Conservation (phyloP, 2,888 invertebrate species). For the Incurvaria masculella region DNA sequence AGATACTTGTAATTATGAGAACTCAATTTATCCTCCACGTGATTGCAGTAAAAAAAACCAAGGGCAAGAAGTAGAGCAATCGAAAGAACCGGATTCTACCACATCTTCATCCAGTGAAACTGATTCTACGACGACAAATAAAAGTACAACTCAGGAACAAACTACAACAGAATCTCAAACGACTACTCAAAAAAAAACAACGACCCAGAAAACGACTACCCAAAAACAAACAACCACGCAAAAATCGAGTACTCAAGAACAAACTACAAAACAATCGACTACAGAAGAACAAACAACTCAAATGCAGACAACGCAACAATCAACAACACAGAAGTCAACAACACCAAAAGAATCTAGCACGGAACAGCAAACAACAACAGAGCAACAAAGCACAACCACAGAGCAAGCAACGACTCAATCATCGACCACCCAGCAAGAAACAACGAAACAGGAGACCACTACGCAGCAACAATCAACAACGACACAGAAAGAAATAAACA, state of each 20-base stretch:
- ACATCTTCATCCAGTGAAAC: slow-evolving; percentile 16
- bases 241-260: slow-evolving; percentile 12
- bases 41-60: slow-evolving; percentile 27
- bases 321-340: slow-evolving; percentile 18
- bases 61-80: slow-evolving; percentile 1
- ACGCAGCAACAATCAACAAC: slow-evolving; percentile 16
- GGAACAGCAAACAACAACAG: slow-evolving; percentile 16
- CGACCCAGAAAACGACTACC: slow-evolving; percentile 18
- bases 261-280: slow-evolving; percentile 14
- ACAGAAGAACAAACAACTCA: slow-evolving; percentile 17
- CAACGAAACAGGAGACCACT: slow-evolving; percentile 10
- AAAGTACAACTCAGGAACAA: slow-evolving; percentile 15
- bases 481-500: slow-evolving; percentile 15
- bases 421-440: slow-evolving; percentile 20
- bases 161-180: slow-evolving; percentile 19
- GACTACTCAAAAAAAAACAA: slow-evolving; percentile 11
- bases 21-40: slow-evolving; percentile 60
- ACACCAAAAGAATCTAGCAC: slow-evolving; percentile 18
- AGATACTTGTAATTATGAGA: slow-evolving; percentile 64
- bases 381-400: slow-evolving; percentile 18
- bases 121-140: slow-evolving; percentile 19
- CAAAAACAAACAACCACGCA: slow-evolving; percentile 12
- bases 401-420: slow-evolving; percentile 19
- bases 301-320: slow-evolving; percentile 18
- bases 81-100: not conserved